Conservation (phyloP, 2,113 vertebrate genomes). For the Pipra filicauda region DNA sequence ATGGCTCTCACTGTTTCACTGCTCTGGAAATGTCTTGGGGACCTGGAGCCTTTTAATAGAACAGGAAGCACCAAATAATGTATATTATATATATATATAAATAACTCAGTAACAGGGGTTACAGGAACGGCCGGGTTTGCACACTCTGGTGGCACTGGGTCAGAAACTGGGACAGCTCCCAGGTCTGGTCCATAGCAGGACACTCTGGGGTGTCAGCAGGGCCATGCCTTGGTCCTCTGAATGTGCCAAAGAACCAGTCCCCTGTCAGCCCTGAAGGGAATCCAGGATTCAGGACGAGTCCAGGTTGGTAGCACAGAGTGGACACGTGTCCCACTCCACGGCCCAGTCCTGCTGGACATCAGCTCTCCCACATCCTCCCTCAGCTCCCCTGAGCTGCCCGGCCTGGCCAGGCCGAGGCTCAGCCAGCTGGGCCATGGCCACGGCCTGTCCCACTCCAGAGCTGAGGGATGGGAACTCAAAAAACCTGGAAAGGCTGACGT, state of each 20-base stretch:
- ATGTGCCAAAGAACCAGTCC: not conserved
- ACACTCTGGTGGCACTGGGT: not conserved
- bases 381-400: not conserved
- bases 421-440: not conserved
- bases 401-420: not conserved
- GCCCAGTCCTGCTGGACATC: not conserved
- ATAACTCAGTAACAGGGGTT: conserved; percentile 58
- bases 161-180: conserved; percentile 27
- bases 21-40: conserved; percentile 6
- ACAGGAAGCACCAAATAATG: conserved; percentile 70
- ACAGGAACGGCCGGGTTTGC: conserved; percentile 65
- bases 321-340: not conserved
- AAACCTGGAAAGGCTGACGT: not conserved
- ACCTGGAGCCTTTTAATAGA: conserved; percentile 57
- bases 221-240: not conserved
- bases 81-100: conserved; percentile 46
- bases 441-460: rapidly evolving
- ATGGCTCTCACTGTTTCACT: not conserved
- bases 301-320: not conserved
- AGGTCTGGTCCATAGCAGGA: not conserved
- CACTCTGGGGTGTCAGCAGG: conserved; percentile 24
- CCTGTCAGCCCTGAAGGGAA: not conserved
- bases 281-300: not conserved
- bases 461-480: not conserved
- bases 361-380: not conserved